phyloP scores from a whole-genome alignment of 1,140 invertebrate genomes.

The Drosophila punjabiensis region DNA sequence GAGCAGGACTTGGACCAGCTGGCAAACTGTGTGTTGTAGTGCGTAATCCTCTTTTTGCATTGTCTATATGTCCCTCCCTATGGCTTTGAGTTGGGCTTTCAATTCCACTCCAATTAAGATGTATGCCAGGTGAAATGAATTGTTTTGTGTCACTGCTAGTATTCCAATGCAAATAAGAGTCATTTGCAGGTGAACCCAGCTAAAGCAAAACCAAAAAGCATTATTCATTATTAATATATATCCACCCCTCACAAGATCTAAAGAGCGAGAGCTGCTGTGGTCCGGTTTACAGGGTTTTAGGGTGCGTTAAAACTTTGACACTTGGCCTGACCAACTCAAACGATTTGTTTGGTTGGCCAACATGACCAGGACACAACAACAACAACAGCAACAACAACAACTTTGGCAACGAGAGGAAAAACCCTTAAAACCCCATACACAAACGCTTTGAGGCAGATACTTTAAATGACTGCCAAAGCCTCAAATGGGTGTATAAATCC shows the following conservation, averaged over 20 bases:
- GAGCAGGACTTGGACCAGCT: slow-evolving; percentile 5
- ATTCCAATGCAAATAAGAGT: slow-evolving; percentile 48
- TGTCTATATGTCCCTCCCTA: slow-evolving; percentile 14
- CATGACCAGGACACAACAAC: slow-evolving; percentile 56
- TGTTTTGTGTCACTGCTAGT: slow-evolving; percentile 34
- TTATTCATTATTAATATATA: slow-evolving; percentile 54
- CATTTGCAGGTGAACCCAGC: slow-evolving; percentile 12
- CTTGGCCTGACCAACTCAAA: slow-evolving; percentile 74
- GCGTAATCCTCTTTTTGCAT: slow-evolving; percentile 50
- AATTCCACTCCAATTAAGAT: slow-evolving; percentile 68
- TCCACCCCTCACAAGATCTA: slow-evolving; percentile 12
- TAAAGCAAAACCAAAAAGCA: slow-evolving; percentile 22
- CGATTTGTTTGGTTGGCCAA: slow-evolving; percentile 75
- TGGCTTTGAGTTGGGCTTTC: slow-evolving; percentile 40
- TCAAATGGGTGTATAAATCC: slow-evolving; percentile 57
- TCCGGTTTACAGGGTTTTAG: slow-evolving; percentile 16
- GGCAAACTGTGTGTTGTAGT: slow-evolving; percentile 31
- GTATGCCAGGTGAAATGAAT: slow-evolving; percentile 47
- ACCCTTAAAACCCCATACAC: slow-evolving; percentile 62
- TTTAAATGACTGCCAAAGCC: slow-evolving; percentile 71
- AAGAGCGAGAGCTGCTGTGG: not conserved
- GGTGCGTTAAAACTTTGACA: slow-evolving; percentile 74
- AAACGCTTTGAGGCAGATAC: slow-evolving; percentile 61
- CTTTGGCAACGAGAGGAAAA: slow-evolving; percentile 17
- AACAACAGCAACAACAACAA: slow-evolving; percentile 63